Conservation (phyloP, 1,140 invertebrate genomes). For the Ostrea edulis region DNA sequence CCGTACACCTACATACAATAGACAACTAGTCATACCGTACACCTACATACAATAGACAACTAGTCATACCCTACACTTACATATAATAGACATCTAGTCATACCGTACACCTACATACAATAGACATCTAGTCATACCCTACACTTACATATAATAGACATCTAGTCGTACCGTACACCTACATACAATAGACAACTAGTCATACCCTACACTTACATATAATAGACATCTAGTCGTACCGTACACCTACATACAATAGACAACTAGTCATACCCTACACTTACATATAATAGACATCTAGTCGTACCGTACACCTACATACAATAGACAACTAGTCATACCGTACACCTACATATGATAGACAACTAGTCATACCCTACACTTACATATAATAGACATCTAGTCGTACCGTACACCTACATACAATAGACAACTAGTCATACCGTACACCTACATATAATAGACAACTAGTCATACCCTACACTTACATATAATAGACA, state of each 20-base stretch:
- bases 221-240: constrained; percentile 81
- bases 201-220: constrained; percentile 81
- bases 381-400: not conserved
- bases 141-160: not conserved
- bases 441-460: constrained; percentile 81
- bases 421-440: not conserved
- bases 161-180: constrained; percentile 81
- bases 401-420: constrained; percentile 81
- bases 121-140: constrained; percentile 81
- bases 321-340: constrained; percentile 71
- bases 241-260: too few species aligned
- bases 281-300: not conserved
- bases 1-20: constrained; percentile 79
- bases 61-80: constrained; percentile 81
- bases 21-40: constrained; percentile 81
- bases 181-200: not conserved
- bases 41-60: not conserved
- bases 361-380: constrained; percentile 81
- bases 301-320: constrained; percentile 81
- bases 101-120: constrained; percentile 81
- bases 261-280: constrained; percentile 81
- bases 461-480: constrained; percentile 81
- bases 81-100: not conserved
- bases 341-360: constrained; percentile 79
- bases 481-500: not conserved